phyloP scores from a whole-genome alignment of 2,888 invertebrate species.

The Meghimatium bilineatum region DNA sequence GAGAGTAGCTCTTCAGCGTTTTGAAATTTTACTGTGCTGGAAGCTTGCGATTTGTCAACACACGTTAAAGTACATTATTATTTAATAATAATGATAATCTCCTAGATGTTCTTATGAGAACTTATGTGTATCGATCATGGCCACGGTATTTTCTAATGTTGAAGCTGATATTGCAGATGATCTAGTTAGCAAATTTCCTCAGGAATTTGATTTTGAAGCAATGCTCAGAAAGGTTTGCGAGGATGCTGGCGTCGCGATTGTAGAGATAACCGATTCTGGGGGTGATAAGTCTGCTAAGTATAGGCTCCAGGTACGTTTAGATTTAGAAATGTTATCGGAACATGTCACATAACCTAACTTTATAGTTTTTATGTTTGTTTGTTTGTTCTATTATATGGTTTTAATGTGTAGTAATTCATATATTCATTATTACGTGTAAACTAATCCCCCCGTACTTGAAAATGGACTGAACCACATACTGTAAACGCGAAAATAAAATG shows the following conservation, averaged over 20 bases:
- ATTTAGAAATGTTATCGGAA: neutral
- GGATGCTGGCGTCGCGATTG: slow-evolving; percentile 56
- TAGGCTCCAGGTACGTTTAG: slow-evolving; percentile 30
- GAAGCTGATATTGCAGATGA: slow-evolving; percentile 58
- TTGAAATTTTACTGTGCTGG: slow-evolving; percentile 31
- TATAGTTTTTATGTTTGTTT: neutral
- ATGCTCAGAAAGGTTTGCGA: slow-evolving; percentile 58
- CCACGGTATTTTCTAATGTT: slow-evolving; percentile 55
- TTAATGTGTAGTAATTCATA: neutral
- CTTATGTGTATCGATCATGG: slow-evolving; percentile 22
- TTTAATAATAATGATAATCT: neutral
- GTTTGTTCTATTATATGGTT: neutral
- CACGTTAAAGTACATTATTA: slow-evolving; percentile 31
- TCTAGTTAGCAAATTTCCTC: slow-evolving; percentile 56
- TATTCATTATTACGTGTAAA: neutral
- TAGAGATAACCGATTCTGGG: slow-evolving; percentile 15
- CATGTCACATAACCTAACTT: neutral
- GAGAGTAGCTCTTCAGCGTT: slow-evolving; percentile 31
- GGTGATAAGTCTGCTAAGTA: slow-evolving; percentile 2
- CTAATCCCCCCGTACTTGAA: neutral
- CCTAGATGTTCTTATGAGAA: neutral
- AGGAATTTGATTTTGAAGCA: slow-evolving; percentile 58
- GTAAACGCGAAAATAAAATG: slow-evolving; percentile 48
- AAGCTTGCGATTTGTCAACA: slow-evolving; percentile 49
- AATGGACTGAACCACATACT: slow-evolving; percentile 40